Evolutionary conservation across 1,140 invertebrate species (phyloP), one percentile per base, ranked within the genome.

Genomic region (Pectinophora gossypiella): DNA sequence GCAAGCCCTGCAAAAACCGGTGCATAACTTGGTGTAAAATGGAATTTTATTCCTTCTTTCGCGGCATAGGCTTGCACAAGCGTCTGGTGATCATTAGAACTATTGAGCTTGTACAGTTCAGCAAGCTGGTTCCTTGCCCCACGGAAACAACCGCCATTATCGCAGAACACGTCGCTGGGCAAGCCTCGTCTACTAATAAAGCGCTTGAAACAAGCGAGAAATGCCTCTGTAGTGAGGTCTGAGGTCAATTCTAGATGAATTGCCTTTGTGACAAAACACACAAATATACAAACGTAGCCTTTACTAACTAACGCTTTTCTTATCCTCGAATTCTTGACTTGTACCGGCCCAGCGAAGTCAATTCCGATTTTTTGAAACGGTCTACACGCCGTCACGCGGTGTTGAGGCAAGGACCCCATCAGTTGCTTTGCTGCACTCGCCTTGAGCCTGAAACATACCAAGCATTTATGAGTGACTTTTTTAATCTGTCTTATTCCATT

Each of bases 131-230:
- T 54, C 42, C 35, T 49, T 22, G 62, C 54, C 12, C 65, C 61
- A 3, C 66, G 48, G 35, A 84, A 85, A 54, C 75, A 82, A 1
- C 56, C 67, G 0, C 70, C 82, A 43, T 76, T 73, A 51, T 88
- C 83, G n/a, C 56, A 72, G 56, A 68, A 68, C 0, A 87, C 64
- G 10, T 61, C 59, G 0, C 13, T 18, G 10, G 72, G 71, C 16
- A n/a, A n/a, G n/a, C n/a, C n/a, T n/a, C n/a, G n/a, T n/a, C 22
- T 23, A 10, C 22, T 10, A 9, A 19, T 43, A 5, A 43, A 43
- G 3, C 40, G 3, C 19, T 19, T 43, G 6, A 43, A 43, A n/a
- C 40, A 43, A 5, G 40, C 40, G 4, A 43, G 18, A 43, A 43
- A 43, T 2, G 40, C 13, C 5, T 79, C 64, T 1, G 82, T 59